Base-by-base conservation (phyloP, 2,113 vertebrate genomes). In the Micronisus gabar region DNA sequence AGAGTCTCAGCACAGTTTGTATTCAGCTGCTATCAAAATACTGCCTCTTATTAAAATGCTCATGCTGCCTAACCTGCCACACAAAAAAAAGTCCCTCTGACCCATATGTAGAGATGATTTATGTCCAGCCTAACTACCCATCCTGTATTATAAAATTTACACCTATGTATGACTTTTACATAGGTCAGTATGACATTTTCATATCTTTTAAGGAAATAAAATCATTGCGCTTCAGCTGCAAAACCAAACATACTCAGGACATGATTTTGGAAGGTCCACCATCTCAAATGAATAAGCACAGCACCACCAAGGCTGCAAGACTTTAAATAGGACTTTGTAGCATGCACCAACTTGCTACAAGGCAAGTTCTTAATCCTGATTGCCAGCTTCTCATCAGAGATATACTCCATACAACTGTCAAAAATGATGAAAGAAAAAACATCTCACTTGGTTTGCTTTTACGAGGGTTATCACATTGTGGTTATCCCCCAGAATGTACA, bases 21-120 rank as follows among this genome's bases (percentile, higher is more conserved):
- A 5, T 70, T 48, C 45, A 53, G 15, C 16, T 59, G 23, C 5
- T 34, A 13, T 6, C 26, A 63, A 10, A 21, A 4, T 29, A 29
- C 11, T 81, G 6, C 11, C 12, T 63, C 12, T 34, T 59, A 34
- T 43, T 70, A 34, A 19, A 81, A 53, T 41, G 15, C 1, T 65
- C 8, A 13, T 30, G 26, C 12, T 1, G 0, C 2, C 26, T 63
- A 70, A 59, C 4, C 2, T 70, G 58, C 23, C 11, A n/a, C 4
- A 50, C 9, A 56, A 7, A 55, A 29, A 29, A 13, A 80, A 45
- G 10, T 48, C 13, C 2, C 12, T 66, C 62, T 72, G 19, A 41
- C 7, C 9, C 18, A 4, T 29, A 17, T 43, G 58, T 59, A 58
- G 38, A 52, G 38, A 29, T 34, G 0, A 11, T 36, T 78, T 68